These are phyloP conservation scores for Oxystoma pomonae DNA, from an alignment of 2,888 invertebrate genomes.

Conservation along the genomic window DNA sequence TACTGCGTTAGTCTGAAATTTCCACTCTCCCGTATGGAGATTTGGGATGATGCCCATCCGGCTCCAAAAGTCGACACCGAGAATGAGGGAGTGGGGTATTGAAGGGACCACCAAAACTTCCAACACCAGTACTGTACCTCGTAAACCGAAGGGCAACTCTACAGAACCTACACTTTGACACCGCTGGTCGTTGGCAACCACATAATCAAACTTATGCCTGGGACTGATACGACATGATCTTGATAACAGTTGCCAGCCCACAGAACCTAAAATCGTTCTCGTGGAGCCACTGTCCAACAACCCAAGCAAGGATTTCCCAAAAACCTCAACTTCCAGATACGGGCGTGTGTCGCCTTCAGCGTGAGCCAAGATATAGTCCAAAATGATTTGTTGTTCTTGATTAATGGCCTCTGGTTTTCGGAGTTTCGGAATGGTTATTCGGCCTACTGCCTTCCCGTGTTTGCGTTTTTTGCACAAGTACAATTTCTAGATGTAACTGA, in stretches of 20 bases:
- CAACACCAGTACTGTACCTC: neutral
- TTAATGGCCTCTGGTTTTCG: neutral
- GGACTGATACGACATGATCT: neutral
- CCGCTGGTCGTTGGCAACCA: constrained; percentile 4
- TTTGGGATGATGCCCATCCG: constrained; percentile 5
- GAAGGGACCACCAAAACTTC: neutral
- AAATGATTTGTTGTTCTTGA: neutral
- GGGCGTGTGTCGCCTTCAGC: neutral
- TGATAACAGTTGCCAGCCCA: constrained; percentile 3
- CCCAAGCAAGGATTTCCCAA: neutral
- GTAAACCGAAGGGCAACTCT: neutral
- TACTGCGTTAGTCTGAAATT: neutral
- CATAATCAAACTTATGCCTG: neutral
- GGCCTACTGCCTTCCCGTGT: neutral
- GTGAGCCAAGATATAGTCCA: neutral
- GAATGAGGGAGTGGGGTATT: too few relatives aligned
- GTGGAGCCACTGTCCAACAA: constrained; percentile 1
- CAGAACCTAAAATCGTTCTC: constrained; percentile 1
- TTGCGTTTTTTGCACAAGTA: too few relatives aligned
- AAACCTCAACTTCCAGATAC: neutral
- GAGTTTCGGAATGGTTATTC: neutral
- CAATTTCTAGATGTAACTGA: neutral
- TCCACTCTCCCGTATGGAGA: neutral
- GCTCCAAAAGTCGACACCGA: constrained; percentile 6
- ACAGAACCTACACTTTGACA: constrained; percentile 2